Evolutionary conservation across 2,113 vertebrate genomes (phyloP).

Genomic region (Malaclemys terrapin): DNA sequence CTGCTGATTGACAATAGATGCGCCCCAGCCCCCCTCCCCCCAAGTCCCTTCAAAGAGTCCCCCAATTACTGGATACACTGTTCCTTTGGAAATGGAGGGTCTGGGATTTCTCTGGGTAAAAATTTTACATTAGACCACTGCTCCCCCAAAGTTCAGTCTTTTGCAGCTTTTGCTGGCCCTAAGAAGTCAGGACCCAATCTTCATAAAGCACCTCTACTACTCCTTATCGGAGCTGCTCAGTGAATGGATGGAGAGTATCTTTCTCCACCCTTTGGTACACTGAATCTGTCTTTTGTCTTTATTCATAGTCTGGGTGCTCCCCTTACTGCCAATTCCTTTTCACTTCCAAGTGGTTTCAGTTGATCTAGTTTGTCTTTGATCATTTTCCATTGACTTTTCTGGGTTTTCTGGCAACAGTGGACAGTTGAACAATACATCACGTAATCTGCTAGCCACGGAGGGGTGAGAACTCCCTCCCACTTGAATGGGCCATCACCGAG

Average conservation of each 20-base stretch:
- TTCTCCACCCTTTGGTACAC: neutral
- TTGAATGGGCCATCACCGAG: no score
- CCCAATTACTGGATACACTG: neutral
- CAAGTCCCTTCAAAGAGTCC: neutral
- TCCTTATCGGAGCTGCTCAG: neutral
- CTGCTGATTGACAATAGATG: neutral
- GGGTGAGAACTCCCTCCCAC: no score
- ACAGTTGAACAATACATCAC: neutral
- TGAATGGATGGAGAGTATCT: neutral
- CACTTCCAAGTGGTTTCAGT: neutral
- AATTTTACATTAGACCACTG: neutral
- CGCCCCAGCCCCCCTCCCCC: no score
- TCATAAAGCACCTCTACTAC: no score
- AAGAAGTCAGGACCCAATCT: neutral
- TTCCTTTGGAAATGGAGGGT: no score
- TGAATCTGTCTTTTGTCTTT: neutral
- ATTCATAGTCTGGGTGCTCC: neutral
- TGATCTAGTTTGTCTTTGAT: neutral
- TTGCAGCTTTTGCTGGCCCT: neutral
- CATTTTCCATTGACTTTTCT: neutral
- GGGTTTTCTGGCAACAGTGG: neutral
- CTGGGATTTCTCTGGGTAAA: neutral
- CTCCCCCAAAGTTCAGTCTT: neutral
- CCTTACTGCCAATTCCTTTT: neutral
- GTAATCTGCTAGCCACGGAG: neutral